Evolutionary conservation across 2,113 vertebrate species (phyloP).

Genomic region (Siphamia tubifer): DNA sequence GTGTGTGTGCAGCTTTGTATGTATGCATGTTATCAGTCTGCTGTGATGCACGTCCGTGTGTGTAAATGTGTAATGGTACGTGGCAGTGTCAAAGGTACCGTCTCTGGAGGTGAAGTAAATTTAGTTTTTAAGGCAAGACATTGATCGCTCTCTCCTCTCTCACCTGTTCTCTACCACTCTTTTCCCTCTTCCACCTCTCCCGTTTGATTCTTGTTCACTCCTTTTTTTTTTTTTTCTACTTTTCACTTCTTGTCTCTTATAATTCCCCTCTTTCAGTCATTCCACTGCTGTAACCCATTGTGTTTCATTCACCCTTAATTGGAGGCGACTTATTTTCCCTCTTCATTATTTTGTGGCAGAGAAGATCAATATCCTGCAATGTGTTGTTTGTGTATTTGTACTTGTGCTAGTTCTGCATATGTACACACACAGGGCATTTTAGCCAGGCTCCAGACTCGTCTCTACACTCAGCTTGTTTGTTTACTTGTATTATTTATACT

Average conservation of each 20-base stretch:
- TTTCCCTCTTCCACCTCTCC: not conserved
- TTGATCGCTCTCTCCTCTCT: not conserved
- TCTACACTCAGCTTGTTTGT: not conserved
- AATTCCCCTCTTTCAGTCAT: not conserved
- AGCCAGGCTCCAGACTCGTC: slow-evolving; percentile 23
- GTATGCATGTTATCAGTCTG: not conserved
- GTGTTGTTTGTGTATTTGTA: not conserved
- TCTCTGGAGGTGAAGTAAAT: slow-evolving; percentile 31
- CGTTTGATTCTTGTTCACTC: not conserved
- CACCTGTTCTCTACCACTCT: not conserved
- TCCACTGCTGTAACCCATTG: not conserved
- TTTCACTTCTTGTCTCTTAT: not conserved
- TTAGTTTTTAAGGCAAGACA: slow-evolving; percentile 36
- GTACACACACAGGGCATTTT: slow-evolving; percentile 34
- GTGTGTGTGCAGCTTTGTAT: not conserved
- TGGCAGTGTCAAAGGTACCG: slow-evolving; percentile 17
- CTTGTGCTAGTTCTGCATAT: no score
- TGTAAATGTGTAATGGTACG: slow-evolving; percentile 7
- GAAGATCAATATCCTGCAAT: slow-evolving; percentile 31
- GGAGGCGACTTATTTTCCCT: slow-evolving; percentile 34
- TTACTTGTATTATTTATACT: not conserved
- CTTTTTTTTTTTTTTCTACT: not conserved
- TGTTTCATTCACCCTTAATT: slow-evolving; percentile 24
- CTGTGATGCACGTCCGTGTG: not conserved
- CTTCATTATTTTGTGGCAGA: slow-evolving; percentile 38